Base-by-base conservation (phyloP, 2,113 vertebrate species). In the Aegotheles bennettii region DNA sequence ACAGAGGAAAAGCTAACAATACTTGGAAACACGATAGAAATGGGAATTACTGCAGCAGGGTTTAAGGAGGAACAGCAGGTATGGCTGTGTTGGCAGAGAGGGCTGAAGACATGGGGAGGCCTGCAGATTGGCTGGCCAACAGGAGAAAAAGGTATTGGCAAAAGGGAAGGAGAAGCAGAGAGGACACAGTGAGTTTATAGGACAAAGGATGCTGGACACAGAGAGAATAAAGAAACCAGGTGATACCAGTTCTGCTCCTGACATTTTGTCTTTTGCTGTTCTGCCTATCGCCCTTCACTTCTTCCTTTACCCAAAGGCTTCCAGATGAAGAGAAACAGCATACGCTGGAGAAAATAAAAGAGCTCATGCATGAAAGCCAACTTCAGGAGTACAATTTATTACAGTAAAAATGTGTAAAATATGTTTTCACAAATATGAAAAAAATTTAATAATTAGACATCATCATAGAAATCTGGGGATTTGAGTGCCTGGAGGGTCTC, bases 301-400 rank as follows among this genome's bases (percentile, higher is more conserved):
- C n/a, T 36, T 83, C 33, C 59, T 65, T 79, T 73, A 82, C 17
- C 45, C 43, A 53, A 18, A 0, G 5, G 50, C 35, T 78, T 77
- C 31, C 64, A 68, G 31, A n/a, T 45, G 35, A 90, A 45, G 14
- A 95, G 36, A 77, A 77, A 59, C 9, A 54, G 70, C 16, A 38
- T 11, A 48, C 0, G 0, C 13, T 47, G 19, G 20, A 57, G 20
- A 31, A 47, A 2, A 42, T 48, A 59, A 26, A 38, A 12, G 19
- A 28, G 6, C 5, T 59, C 64, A 9, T 63, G 6, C 14, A 68
- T 68, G 60, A 79, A 78, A 84, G 31, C 2, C 33, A 59, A 5
- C 43, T 38, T 77, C 54, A 65, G 38, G 84, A 84, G 23, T 47
- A 70, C 10, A 74, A 40, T 68, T 85, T 47, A 35, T 85, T 50